phyloP scores from a whole-genome alignment of 2,888 invertebrate genomes.

The Malacosoma neustria region DNA sequence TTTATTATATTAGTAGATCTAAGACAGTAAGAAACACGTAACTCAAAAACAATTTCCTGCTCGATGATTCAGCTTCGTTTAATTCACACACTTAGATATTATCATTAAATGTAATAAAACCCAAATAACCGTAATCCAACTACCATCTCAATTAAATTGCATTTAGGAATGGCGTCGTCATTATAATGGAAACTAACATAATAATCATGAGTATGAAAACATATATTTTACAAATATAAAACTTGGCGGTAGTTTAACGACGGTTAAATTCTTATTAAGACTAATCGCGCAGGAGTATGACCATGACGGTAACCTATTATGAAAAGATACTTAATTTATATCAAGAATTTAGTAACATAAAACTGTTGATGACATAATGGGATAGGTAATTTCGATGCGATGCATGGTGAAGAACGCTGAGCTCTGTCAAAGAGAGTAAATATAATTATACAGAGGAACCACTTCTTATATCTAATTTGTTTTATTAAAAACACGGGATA shows the following conservation, averaged over 20 bases:
- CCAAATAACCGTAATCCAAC: slow-evolving; percentile 1
- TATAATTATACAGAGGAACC: too few relatives aligned
- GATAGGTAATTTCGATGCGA: slow-evolving; percentile 59
- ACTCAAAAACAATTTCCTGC: background rate
- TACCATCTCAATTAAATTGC: slow-evolving; percentile 15
- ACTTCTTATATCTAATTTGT: too few relatives aligned
- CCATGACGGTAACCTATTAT: slow-evolving; percentile 49
- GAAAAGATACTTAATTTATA: slow-evolving; percentile 55
- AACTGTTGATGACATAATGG: slow-evolving; percentile 71
- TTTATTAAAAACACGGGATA: too few relatives aligned
- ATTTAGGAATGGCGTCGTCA: slow-evolving; percentile 7
- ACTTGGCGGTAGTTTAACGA: slow-evolving; percentile 19
- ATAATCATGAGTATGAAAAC: slow-evolving; percentile 1
- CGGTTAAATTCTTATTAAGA: slow-evolving; percentile 53
- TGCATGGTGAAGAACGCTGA: slow-evolving; percentile 49
- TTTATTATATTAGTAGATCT: too few relatives aligned
- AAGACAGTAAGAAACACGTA: background rate
- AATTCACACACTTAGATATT: background rate
- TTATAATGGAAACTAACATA: slow-evolving; percentile 4
- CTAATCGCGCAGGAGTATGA: slow-evolving; percentile 55
- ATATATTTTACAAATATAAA: background rate
- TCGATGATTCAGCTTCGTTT: background rate
- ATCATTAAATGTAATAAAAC: background rate
- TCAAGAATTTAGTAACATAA: slow-evolving; percentile 66
- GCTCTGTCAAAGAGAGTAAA: slow-evolving; percentile 12